Percentiles rank a stretch among this genome's conserved stretches.
phyloP scores from a whole-genome alignment of 23 tunicate genomes.

The Halocynthia aurantium region DNA sequence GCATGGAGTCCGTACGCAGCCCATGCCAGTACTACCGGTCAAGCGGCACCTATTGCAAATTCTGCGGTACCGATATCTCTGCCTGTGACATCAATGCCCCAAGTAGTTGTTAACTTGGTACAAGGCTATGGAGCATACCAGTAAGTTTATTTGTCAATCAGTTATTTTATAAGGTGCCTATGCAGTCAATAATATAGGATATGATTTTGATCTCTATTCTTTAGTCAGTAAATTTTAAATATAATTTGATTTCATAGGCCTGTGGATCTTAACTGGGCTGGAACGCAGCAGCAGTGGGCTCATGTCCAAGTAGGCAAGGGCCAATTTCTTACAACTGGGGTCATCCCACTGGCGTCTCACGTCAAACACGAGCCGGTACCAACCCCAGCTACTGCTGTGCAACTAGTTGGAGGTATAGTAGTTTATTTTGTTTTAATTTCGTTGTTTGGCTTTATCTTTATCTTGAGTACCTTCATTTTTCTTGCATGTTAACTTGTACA shows the following conservation, averaged over 20 bases:
- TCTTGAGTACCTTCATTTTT: too few species aligned
- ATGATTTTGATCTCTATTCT: too few species aligned
- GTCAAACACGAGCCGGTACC: constrained; percentile 3
- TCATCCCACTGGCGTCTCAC: constrained; percentile 18
- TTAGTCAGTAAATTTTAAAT: too few species aligned
- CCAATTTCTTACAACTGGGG: constrained; percentile 7
- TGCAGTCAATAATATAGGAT: too few species aligned
- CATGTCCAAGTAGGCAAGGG: constrained; percentile 24
- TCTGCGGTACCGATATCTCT: not conserved
- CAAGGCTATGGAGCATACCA: constrained; percentile 27
- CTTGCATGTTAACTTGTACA: too few species aligned
- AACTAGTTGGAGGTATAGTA: not conserved
- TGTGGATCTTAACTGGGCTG: constrained; percentile 22
- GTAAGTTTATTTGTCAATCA: not conserved
- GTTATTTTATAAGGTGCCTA: too few species aligned
- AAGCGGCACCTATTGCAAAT: not conserved
- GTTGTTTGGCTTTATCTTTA: too few species aligned
- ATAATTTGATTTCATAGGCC: not conserved
- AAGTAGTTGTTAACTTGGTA: constrained; percentile 21
- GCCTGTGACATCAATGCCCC: constrained; percentile 6
- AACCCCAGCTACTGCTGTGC: constrained; percentile 1
- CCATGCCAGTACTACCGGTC: not conserved
- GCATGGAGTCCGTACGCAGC: constrained; percentile 21
- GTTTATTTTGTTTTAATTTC: too few species aligned
- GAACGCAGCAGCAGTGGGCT: constrained; percentile 15